These are phyloP conservation scores for Poeciliopsis occidentalis DNA, from an alignment of 2,113 vertebrate species.

Conservation along the genomic window DNA sequence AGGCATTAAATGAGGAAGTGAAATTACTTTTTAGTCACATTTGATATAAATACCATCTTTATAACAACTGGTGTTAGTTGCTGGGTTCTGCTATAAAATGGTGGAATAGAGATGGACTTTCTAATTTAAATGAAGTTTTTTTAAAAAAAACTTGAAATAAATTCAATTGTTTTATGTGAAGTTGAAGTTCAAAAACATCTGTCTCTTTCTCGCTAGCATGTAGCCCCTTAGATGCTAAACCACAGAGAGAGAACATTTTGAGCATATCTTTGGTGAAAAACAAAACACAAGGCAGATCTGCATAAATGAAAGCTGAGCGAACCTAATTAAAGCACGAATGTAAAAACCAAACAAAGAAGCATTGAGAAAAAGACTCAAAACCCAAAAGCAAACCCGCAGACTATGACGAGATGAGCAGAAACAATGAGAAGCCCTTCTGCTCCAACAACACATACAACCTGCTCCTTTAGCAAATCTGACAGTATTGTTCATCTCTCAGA, in stretches of 20 bases:
- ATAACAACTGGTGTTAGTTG: no score
- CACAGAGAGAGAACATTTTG: not conserved
- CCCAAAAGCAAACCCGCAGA: not conserved
- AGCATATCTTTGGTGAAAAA: not conserved
- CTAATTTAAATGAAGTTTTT: no score
- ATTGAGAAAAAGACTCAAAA: not conserved
- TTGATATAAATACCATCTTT: no score
- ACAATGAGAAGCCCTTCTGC: not conserved
- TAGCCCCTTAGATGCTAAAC: not conserved
- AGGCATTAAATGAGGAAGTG: no score
- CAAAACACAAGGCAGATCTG: not conserved
- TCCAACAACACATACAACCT: conserved; percentile 1
- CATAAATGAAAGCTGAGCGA: not conserved
- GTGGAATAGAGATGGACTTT: no score
- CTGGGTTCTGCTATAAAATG: no score
- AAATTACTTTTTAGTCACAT: no score
- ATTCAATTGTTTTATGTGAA: not conserved
- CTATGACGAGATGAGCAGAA: not conserved
- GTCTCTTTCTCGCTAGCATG: not conserved
- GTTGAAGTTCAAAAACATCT: not conserved
- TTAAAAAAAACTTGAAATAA: no score
- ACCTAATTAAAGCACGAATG: not conserved
- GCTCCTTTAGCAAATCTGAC: not conserved
- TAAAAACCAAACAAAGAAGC: not conserved
- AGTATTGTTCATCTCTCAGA: conserved; percentile 7